Conservation (phyloP, 2,113 vertebrate genomes). For the Tylochromis polylepis region DNA sequence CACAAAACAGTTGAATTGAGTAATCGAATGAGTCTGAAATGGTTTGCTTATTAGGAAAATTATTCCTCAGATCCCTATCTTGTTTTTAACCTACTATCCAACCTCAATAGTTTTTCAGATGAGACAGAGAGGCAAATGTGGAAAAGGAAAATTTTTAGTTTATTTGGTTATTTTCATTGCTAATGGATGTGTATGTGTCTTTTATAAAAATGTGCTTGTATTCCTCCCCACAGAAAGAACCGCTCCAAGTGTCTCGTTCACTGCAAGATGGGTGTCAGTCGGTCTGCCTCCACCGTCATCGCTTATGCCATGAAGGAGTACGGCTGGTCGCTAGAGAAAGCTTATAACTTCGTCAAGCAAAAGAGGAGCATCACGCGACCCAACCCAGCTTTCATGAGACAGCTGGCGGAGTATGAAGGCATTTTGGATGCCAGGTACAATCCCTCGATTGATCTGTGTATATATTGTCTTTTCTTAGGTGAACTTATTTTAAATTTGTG, state of each 20-base stretch:
- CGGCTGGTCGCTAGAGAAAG: slow-evolving; percentile 91
- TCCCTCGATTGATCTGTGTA: not conserved
- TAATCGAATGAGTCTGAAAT: not conserved
- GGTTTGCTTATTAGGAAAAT: not conserved
- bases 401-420: slow-evolving; percentile 94
- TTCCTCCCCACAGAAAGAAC: slow-evolving; percentile 78
- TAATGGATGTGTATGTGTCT: not conserved
- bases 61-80: not conserved
- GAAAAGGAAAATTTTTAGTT: not conserved
- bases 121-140: not conserved
- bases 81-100: not conserved
- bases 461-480: not conserved
- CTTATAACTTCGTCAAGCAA: slow-evolving; percentile 91
- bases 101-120: not conserved
- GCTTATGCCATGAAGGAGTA: slow-evolving; percentile 98
- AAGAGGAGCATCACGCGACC: slow-evolving; percentile 88
- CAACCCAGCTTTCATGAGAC: slow-evolving; percentile 91
- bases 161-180: not conserved
- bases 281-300: slow-evolving; percentile 93
- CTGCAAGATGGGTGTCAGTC: slow-evolving; percentile 98
- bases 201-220: not conserved
- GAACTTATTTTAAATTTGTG: not conserved
- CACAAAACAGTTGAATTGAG: not conserved
- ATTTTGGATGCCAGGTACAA: slow-evolving; percentile 91
- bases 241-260: slow-evolving; percentile 96